phyloP scores from a whole-genome alignment of 2,113 vertebrate species.

The Phyllopteryx taeniolatus region DNA sequence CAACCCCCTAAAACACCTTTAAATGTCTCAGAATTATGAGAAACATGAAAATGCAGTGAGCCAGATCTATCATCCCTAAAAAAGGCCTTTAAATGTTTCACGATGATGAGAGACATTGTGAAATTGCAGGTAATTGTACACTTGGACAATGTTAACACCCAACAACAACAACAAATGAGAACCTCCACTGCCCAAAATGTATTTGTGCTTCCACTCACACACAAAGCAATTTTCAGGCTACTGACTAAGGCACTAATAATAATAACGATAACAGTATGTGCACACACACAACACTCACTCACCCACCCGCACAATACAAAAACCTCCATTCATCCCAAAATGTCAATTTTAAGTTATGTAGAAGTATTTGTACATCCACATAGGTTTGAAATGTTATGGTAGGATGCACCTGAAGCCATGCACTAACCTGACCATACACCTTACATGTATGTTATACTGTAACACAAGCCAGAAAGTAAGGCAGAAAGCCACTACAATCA shows the following conservation, averaged over 20 bases:
- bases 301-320: slow-evolving; percentile 13
- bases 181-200: slow-evolving; percentile 19
- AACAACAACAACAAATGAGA: slow-evolving; percentile 31
- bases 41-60: not conserved
- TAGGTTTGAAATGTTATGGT: not conserved
- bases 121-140: slow-evolving; percentile 2
- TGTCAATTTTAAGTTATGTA: slow-evolving; percentile 7
- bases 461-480: slow-evolving; percentile 39
- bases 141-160: slow-evolving; percentile 36
- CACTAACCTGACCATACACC: slow-evolving; percentile 39
- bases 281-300: slow-evolving; percentile 5
- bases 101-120: not conserved
- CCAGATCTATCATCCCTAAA: no score
- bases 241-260: slow-evolving; percentile 75
- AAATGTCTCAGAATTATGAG: not conserved
- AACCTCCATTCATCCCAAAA: not conserved
- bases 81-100: not conserved
- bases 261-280: slow-evolving; percentile 54
- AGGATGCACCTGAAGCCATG: slow-evolving; percentile 55
- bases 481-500: slow-evolving; percentile 45
- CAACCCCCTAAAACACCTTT: not conserved
- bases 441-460: slow-evolving; percentile 31
- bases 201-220: slow-evolving; percentile 36
- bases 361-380: slow-evolving; percentile 31
- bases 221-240: slow-evolving; percentile 59